Percentiles rank a stretch among this genome's conserved stretches.
These are phyloP conservation scores for Phrynocephalus versicolor DNA, from an alignment of 2,113 vertebrate species.

Conservation along the genomic window DNA sequence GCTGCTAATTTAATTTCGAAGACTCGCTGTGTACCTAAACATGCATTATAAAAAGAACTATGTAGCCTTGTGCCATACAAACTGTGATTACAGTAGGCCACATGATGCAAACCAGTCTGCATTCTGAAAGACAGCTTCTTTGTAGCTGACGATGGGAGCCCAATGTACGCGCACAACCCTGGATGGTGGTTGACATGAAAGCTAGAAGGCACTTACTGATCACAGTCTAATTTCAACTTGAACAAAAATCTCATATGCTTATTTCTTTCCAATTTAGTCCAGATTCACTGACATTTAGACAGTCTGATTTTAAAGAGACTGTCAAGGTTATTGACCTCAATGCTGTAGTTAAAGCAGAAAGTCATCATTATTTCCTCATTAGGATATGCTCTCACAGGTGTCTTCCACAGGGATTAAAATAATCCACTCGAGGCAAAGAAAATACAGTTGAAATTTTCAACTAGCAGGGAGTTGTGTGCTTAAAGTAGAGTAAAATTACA, in stretches of 20 bases:
- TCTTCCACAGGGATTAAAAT: slow-evolving; percentile 14
- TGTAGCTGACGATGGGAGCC: neutral
- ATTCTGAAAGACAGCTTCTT: neutral
- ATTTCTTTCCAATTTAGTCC: slow-evolving; percentile 43
- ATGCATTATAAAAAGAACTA: neutral
- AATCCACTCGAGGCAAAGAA: slow-evolving; percentile 21
- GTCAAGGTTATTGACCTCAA: slow-evolving; percentile 35
- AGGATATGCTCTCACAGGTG: slow-evolving; percentile 29
- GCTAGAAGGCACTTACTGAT: neutral
- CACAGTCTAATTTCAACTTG: neutral
- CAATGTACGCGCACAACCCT: neutral
- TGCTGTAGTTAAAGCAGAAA: slow-evolving; percentile 37
- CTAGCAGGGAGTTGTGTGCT: neutral
- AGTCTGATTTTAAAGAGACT: slow-evolving; percentile 32
- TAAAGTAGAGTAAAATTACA: neutral
- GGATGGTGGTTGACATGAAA: neutral
- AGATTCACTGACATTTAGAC: slow-evolving; percentile 29
- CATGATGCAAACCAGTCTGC: too few species aligned
- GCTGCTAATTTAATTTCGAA: neutral
- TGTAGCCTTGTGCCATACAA: too few species aligned
- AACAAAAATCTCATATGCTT: neutral
- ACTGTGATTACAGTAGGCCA: too few species aligned
- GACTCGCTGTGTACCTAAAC: neutral
- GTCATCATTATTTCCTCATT: slow-evolving; percentile 40
- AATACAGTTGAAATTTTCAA: slow-evolving; percentile 17